phyloP scores from a whole-genome alignment of 2,113 vertebrate genomes.

The Oryzias javanicus region DNA sequence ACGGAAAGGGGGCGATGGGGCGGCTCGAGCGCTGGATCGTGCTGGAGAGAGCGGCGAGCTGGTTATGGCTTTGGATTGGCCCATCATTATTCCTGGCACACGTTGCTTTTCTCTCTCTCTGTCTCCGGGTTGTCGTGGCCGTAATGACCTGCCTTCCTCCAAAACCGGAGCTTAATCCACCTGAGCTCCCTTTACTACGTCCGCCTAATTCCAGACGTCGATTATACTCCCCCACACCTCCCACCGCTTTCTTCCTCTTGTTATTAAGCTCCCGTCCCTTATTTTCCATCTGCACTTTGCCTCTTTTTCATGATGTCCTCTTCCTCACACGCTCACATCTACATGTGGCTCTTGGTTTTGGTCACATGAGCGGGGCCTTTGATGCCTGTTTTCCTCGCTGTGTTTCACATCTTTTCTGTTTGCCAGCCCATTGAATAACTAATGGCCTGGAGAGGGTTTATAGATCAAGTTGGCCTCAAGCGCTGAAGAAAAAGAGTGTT shows the following conservation, averaged over 20 bases:
- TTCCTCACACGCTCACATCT: constrained; percentile 17
- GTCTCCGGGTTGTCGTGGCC: constrained; percentile 58
- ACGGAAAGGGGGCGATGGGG: background rate
- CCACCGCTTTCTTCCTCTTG: constrained; percentile 48
- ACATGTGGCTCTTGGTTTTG: constrained; percentile 11
- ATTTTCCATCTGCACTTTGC: constrained; percentile 62
- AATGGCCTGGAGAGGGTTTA: too few species aligned
- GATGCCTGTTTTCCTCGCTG: background rate
- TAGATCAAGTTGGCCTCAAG: too few species aligned
- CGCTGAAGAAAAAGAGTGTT: too few species aligned
- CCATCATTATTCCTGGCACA: constrained; percentile 73
- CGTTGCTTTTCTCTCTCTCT: constrained; percentile 42
- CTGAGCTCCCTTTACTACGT: too few species aligned
- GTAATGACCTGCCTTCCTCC: constrained; percentile 65
- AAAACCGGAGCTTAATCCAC: constrained; percentile 35
- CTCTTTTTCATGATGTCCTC: constrained; percentile 54
- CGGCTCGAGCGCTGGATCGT: constrained; percentile 22
- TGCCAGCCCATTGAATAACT: constrained; percentile 3
- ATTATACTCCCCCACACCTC: constrained; percentile 44
- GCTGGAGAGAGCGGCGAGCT: constrained; percentile 36
- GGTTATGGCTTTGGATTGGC: constrained; percentile 68
- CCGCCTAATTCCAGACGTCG: constrained; percentile 47
- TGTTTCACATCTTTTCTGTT: constrained; percentile 3
- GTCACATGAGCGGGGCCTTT: constrained; percentile 9
- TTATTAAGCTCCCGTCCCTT: constrained; percentile 62